Conservation (phyloP, 2,113 vertebrate genomes). For the Pteruthius melanotis region DNA sequence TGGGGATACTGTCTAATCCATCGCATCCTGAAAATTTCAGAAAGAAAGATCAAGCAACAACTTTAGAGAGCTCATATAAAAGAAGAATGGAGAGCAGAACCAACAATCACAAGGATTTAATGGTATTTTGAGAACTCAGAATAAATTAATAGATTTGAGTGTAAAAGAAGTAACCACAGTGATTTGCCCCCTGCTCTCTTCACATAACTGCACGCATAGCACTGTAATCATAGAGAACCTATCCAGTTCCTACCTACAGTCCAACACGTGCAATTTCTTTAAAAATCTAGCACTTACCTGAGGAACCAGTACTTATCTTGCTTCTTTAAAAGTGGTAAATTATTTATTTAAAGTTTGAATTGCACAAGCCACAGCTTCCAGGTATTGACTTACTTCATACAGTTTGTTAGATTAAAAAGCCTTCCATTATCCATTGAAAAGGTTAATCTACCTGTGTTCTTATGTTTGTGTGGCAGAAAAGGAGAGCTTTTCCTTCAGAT, state of each 20-base stretch:
- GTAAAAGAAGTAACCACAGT: not conserved
- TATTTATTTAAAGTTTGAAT: not conserved
- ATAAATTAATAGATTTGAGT: not conserved
- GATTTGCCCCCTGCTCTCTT: not conserved
- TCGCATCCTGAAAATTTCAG: not conserved
- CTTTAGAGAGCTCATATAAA: not conserved
- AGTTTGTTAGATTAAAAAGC: not conserved
- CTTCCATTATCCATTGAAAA: not conserved
- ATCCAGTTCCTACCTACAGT: not conserved
- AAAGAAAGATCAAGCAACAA: not conserved
- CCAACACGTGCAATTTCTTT: not conserved
- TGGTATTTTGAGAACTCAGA: not conserved
- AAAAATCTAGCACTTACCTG: not conserved
- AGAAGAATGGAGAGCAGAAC: not conserved
- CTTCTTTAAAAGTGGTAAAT: not conserved
- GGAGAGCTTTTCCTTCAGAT: not conserved
- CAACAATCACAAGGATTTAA: not conserved
- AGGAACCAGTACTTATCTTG: not conserved
- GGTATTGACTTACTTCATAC: not conserved
- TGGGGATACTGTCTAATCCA: not conserved
- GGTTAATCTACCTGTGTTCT: not conserved
- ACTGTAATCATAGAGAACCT: not conserved
- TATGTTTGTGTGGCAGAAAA: not conserved
- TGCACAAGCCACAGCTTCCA: not conserved
- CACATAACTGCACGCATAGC: not conserved